Evolutionary conservation across 2,113 vertebrate species (phyloP), one percentile per base, ranked within the genome.

Genomic region (Eira barbara): DNA sequence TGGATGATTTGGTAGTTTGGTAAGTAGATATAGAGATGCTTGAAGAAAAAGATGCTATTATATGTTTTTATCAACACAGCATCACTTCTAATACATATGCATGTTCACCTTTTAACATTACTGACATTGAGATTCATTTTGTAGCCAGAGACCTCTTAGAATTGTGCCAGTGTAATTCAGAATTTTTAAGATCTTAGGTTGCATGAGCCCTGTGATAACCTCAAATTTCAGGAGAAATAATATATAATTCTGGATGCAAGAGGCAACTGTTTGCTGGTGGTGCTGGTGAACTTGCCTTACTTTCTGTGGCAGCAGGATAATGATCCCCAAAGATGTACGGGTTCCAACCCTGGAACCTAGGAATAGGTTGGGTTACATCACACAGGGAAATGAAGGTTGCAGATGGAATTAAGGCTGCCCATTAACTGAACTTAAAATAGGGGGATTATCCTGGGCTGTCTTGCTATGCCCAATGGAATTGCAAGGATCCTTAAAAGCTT

Each of bases 141-240:
- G 4, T 27, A 82, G 65, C 76, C 47, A 86, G 34, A 63, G 20
- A 2, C 59, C 49, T 91, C 12, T 85, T 89, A 74, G 6, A 74
- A 81, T 25, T 95, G 34, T 81, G 27, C 67, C 57, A 31, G 25
- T 71, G 84, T 49, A 83, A 57, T 85, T 47, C 4, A 86, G 61
- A 89, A 17, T 74, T 85, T 85, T 82, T 36, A 23, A 67, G 74
- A 36, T 67, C 29, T 81, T 27, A 59, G 10, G n/a, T 45, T 61
- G 39, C 13, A 6, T 73, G 47, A 84, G 84, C 31, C 88, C 25
- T 84, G 10, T 45, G 6, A 18, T 73, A 79, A 31, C 42, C 18
- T 87, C 42, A 83, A 91, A 79, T 87, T 90, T 91, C 52, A 57
- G 29, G 52, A 81, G 36, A 96, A 82, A 57, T 49, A 55, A 97